Evolutionary conservation across 2,888 invertebrate genomes (phyloP).

Genomic region (Rhopalosiphum nymphaeae): DNA sequence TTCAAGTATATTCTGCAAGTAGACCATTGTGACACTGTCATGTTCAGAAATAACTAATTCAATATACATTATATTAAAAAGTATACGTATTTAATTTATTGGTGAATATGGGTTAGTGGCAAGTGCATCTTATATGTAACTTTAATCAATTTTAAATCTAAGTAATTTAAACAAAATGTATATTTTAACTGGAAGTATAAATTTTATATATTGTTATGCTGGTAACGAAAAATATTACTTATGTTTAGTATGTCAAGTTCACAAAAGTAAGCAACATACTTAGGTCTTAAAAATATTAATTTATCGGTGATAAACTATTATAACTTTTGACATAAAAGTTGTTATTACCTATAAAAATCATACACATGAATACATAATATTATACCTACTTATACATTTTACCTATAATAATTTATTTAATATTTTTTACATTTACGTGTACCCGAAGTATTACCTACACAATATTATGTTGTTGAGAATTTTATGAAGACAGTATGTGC

Average conservation of each 20-base stretch:
- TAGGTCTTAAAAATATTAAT: not conserved
- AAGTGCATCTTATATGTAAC: not conserved
- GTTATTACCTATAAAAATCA: constrained; percentile 1
- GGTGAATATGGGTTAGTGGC: not conserved
- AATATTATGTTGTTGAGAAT: not conserved
- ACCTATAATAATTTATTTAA: not conserved
- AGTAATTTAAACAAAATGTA: not conserved
- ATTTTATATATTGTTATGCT: not conserved
- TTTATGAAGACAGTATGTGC: not conserved
- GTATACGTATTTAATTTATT: not conserved
- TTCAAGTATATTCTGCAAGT: not conserved
- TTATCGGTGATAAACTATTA: not conserved
- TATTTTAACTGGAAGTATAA: not conserved
- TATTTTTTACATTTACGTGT: not conserved
- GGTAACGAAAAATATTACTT: not conserved
- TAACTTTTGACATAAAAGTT: not conserved
- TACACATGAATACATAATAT: not conserved
- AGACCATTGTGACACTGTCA: not conserved
- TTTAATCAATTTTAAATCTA: not conserved
- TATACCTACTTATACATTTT: not conserved
- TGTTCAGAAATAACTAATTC: not conserved
- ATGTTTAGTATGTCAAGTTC: not conserved
- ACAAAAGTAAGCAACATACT: not conserved
- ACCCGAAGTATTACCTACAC: not conserved
- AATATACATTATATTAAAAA: not conserved